Conservation (phyloP, 2,888 invertebrate species). For the Chrysolina haemoptera region DNA sequence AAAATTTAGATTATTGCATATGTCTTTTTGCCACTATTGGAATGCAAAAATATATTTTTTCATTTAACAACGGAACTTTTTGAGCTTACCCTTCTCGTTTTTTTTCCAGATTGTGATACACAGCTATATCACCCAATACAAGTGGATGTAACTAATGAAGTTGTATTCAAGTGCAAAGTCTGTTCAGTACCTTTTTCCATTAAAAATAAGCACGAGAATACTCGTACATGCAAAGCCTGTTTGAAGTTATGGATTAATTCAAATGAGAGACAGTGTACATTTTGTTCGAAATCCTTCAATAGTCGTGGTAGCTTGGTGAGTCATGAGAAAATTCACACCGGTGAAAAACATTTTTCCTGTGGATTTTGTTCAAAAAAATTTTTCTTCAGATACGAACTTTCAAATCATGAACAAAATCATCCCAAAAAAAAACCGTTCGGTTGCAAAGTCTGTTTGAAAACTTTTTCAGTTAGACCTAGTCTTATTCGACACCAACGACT, state of each 20-base stretch:
- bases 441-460: background rate
- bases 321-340: background rate
- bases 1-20: too few species aligned
- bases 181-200: too few species aligned
- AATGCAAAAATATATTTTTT: too few species aligned
- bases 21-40: too few species aligned
- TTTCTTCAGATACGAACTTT: too few species aligned
- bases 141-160: too few species aligned
- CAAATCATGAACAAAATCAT: background rate
- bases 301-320: background rate
- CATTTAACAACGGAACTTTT: too few species aligned
- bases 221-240: background rate
- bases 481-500: background rate
- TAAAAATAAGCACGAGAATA: background rate
- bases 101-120: too few species aligned
- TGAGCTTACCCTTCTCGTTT: too few species aligned
- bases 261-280: slow-evolving; percentile 1
- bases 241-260: background rate
- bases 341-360: background rate
- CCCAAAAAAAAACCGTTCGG: background rate
- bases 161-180: too few species aligned
- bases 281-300: background rate
- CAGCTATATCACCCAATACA: too few species aligned
- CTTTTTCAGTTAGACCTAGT: background rate
- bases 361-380: background rate